phyloP scores from a whole-genome alignment of 2,888 invertebrate species.

The Agriopis leucophaearia region DNA sequence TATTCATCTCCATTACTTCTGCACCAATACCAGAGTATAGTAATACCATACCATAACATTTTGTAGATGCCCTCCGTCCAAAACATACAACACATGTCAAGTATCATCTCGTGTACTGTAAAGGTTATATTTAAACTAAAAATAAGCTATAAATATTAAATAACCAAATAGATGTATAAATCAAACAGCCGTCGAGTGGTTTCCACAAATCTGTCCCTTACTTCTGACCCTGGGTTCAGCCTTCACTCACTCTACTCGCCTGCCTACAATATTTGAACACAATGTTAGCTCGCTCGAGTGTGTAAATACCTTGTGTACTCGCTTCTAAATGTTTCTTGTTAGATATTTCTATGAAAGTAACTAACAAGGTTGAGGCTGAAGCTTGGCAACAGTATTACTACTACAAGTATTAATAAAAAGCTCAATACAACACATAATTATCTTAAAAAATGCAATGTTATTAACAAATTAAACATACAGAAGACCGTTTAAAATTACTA shows the following conservation, averaged over 20 bases:
- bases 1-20: no score
- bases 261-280: constrained; percentile 53
- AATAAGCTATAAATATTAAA: constrained; percentile 29
- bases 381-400: constrained; percentile 5
- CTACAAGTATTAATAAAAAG: not conserved
- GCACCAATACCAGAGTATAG: no score
- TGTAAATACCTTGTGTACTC: constrained; percentile 41
- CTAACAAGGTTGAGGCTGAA: constrained; percentile 21
- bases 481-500: no score
- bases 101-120: constrained; percentile 2
- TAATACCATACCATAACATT: no score
- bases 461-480: not conserved
- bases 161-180: constrained; percentile 44
- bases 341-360: constrained; percentile 38
- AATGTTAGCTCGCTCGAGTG: constrained; percentile 50
- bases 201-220: constrained; percentile 55
- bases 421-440: not conserved
- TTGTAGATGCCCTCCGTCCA: no score
- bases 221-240: constrained; percentile 62
- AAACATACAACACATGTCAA: not conserved
- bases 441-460: not conserved
- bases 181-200: constrained; percentile 47
- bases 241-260: constrained; percentile 69
- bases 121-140: constrained; percentile 23
- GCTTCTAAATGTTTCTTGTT: constrained; percentile 35